phyloP scores from a whole-genome alignment of 1,140 invertebrate genomes.

The Grapholita molesta region DNA sequence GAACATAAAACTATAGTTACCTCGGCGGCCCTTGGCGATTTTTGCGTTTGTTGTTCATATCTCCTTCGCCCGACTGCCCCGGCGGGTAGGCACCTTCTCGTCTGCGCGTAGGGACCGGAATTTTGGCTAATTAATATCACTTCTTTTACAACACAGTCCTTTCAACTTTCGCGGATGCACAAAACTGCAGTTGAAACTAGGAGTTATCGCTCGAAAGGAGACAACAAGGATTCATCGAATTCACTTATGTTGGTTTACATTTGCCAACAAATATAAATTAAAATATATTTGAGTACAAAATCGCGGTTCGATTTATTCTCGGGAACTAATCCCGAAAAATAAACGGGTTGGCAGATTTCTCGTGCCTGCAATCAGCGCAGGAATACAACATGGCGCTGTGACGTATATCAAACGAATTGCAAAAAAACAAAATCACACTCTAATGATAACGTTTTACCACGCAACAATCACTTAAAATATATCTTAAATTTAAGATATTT shows the following conservation, averaged over 20 bases:
- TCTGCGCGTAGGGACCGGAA: conserved; percentile 82
- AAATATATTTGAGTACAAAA: conserved; percentile 78
- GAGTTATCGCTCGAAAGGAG: conserved; percentile 70
- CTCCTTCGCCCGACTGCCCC: conserved; percentile 77
- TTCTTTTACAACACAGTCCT: conserved; percentile 78
- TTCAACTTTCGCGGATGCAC: conserved; percentile 79
- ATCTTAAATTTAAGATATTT: conserved; percentile 41
- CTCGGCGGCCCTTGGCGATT: conserved; percentile 79
- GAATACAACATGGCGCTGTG: conserved; percentile 79
- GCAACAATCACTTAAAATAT: conserved; percentile 41
- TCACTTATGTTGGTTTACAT: conserved; percentile 71
- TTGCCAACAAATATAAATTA: conserved; percentile 77
- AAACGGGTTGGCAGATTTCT: conserved; percentile 77
- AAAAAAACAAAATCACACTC: conserved; percentile 47
- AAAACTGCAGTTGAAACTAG: conserved; percentile 77
- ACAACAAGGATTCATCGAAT: conserved; percentile 72
- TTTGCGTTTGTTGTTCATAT: conserved; percentile 80
- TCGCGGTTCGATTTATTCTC: conserved; percentile 75
- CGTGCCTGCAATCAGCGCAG: conserved; percentile 78
- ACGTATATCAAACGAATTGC: conserved; percentile 75
- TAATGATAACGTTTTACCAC: conserved; percentile 33
- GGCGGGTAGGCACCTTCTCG: conserved; percentile 79
- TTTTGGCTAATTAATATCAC: conserved; percentile 79
- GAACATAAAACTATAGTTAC: conserved; percentile 67
- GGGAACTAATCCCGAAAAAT: conserved; percentile 76